A percentile compares a stretch with the other conserved stretches of the same genome.
Evolutionary conservation across 2,888 invertebrate species (phyloP).

Genomic region (Drosophila rubida): DNA sequence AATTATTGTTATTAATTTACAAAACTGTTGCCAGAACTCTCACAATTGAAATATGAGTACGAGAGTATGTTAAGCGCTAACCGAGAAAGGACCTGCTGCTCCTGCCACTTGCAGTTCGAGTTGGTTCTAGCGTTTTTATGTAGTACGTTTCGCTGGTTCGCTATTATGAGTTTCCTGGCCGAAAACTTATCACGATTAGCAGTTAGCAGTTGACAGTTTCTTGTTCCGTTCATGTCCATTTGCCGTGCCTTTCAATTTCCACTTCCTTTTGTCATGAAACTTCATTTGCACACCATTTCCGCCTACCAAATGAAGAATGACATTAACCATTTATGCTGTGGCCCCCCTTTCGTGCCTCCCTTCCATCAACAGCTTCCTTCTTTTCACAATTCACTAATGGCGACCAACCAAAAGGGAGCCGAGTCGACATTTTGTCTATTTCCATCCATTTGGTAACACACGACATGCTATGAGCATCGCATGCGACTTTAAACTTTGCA

Average conservation of each 20-base stretch:
- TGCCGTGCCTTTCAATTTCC: conserved; percentile 23
- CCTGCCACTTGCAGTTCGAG: neutral
- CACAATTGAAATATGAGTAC: conserved; percentile 53
- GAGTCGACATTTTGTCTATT: conserved; percentile 1
- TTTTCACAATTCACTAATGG: conserved; percentile 1
- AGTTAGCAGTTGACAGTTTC: conserved; percentile 36
- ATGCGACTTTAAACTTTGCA: neutral
- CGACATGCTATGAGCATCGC: neutral
- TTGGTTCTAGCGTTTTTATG: conserved; percentile 21
- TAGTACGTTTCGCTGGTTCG: conserved; percentile 14
- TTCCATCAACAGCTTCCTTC: neutral
- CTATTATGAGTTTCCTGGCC: conserved; percentile 35
- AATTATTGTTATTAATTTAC: conserved; percentile 78
- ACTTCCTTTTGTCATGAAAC: conserved; percentile 31
- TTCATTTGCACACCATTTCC: conserved; percentile 50
- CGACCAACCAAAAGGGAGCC: neutral
- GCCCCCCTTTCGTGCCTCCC: neutral
- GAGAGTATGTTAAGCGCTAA: conserved; percentile 21
- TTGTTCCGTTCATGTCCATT: conserved; percentile 28
- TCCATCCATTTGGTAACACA: conserved; percentile 2
- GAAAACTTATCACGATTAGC: conserved; percentile 41
- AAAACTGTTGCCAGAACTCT: conserved; percentile 53
- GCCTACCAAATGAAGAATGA: conserved; percentile 31
- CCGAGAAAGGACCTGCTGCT: neutral
- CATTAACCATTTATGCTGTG: conserved; percentile 38